phyloP scores from a whole-genome alignment of 35 echinoderm and acorn worm genomes.

The Ophiothrix spiculata region DNA sequence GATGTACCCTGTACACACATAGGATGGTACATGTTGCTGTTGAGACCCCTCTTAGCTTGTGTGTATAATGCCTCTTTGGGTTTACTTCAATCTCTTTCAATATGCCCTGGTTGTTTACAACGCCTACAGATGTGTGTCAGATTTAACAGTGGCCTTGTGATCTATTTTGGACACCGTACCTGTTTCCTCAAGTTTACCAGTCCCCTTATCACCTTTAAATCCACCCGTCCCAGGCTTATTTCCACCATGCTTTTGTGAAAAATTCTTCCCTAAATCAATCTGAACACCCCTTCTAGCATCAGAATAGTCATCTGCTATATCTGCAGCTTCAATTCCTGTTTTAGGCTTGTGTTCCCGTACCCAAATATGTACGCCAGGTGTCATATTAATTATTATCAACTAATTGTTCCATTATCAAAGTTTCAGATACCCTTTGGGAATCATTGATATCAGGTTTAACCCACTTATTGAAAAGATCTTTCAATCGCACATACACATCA shows the following conservation, averaged over 20 bases:
- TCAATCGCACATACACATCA: too few species aligned
- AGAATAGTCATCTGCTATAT: background rate
- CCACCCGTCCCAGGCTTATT: background rate
- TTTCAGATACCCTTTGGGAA: background rate
- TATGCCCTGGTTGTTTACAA: background rate
- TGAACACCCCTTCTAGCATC: background rate
- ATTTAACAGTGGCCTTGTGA: background rate
- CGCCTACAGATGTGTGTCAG: background rate
- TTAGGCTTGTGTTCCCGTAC: background rate
- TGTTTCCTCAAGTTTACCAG: background rate
- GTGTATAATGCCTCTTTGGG: background rate
- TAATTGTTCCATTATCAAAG: constrained; percentile 21
- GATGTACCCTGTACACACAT: too few species aligned
- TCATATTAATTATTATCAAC: constrained; percentile 15
- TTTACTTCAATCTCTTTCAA: background rate
- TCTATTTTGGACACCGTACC: background rate
- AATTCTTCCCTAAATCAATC: background rate
- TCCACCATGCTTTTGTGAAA: background rate
- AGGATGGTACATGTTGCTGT: too few species aligned
- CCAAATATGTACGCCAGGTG: background rate
- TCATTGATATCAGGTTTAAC: background rate
- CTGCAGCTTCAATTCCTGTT: background rate
- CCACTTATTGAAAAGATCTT: constrained; percentile 15
- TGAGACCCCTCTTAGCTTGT: background rate
- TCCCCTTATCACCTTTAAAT: background rate